Percentiles rank a stretch among this genome's conserved stretches.
Evolutionary conservation across 1,140 invertebrate species (phyloP).

Genomic region (Melanaphis sacchari): DNA sequence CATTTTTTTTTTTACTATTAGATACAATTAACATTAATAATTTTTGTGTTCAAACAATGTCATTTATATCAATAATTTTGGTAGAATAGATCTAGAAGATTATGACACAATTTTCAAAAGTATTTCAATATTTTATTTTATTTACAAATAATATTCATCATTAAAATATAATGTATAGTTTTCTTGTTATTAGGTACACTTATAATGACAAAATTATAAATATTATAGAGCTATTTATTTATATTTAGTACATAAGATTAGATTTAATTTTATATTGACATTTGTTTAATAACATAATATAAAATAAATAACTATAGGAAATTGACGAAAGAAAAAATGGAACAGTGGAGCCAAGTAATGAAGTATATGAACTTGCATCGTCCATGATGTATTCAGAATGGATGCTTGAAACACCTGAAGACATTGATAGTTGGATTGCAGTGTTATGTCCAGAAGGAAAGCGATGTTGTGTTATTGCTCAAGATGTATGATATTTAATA

Average conservation of each 20-base stretch:
- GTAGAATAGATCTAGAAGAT: background rate
- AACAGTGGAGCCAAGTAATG: background rate
- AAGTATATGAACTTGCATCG: conserved; percentile 55
- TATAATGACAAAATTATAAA: background rate
- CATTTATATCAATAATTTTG: background rate
- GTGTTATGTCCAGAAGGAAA: conserved; percentile 83
- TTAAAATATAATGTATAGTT: background rate
- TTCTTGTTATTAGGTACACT: background rate
- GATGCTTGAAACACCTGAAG: conserved; percentile 83
- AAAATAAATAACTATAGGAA: background rate
- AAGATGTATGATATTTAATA: conserved; percentile 67
- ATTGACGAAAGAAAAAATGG: background rate
- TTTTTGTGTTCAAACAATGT: no score
- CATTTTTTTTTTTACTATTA: background rate
- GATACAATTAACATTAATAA: background rate
- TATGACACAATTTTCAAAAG: no score
- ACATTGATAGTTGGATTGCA: conserved; percentile 81
- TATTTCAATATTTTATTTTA: background rate
- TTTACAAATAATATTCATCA: background rate
- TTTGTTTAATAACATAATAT: background rate
- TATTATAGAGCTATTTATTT: no score
- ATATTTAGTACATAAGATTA: no score
- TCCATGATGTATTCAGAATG: conserved; percentile 88
- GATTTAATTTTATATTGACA: no score
- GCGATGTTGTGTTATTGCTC: conserved; percentile 78